Percentiles rank a stretch among this genome's conserved stretches.
Conservation (phyloP, 2,888 invertebrate genomes). For the Drosophila silvestris region DNA sequence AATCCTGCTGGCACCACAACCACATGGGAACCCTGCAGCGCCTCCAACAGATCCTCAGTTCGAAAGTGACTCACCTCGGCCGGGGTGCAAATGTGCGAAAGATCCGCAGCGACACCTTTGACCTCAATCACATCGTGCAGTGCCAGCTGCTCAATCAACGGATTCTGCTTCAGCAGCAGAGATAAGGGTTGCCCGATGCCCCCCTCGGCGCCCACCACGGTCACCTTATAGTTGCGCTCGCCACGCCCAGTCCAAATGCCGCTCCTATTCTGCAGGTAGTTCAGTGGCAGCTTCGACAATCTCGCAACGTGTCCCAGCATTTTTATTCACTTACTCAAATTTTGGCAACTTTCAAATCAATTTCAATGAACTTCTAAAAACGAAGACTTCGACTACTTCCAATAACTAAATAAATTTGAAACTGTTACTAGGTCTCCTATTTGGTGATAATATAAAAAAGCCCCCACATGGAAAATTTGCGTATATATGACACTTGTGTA, state of each 20-base stretch:
- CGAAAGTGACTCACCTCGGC: conserved; percentile 90
- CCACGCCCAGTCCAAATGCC: neutral
- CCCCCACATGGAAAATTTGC: neutral
- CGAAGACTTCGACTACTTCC: neutral
- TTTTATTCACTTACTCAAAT: conserved; percentile 3
- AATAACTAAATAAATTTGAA: neutral
- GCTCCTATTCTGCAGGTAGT: neutral
- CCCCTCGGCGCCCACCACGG: conserved; percentile 97
- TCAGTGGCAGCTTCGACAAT: neutral
- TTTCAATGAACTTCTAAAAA: neutral
- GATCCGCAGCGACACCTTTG: conserved; percentile 96
- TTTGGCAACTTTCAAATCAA: conserved; percentile 3
- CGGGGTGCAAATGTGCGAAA: conserved; percentile 96
- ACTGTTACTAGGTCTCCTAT: neutral
- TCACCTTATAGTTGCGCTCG: conserved; percentile 88
- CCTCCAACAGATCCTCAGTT: conserved; percentile 90
- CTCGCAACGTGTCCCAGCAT: conserved; percentile 6
- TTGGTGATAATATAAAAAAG: neutral
- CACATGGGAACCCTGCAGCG: conserved; percentile 91
- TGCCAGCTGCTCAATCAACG: conserved; percentile 91
- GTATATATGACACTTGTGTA: neutral
- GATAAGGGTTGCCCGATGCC: conserved; percentile 98
- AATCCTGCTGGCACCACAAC: conserved; percentile 98
- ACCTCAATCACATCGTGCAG: conserved; percentile 96
- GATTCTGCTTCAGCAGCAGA: conserved; percentile 94